A percentile compares a stretch with the other conserved stretches of the same genome.
These are phyloP conservation scores for Galbula dea DNA, from an alignment of 2,113 vertebrate genomes.

Conservation along the genomic window DNA sequence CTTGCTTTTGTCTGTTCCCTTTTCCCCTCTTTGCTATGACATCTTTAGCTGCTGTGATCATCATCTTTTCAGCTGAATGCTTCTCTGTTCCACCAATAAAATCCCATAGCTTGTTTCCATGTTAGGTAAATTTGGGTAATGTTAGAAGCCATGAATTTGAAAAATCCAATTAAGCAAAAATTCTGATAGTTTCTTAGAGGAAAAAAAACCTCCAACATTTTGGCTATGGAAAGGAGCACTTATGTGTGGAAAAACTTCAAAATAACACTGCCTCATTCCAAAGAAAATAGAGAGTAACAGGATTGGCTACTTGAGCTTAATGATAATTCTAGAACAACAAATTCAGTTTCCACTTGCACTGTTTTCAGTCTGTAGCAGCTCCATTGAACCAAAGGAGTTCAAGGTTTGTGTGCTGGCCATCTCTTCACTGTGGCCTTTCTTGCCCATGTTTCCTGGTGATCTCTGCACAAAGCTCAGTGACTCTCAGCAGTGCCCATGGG, in stretches of 20 bases:
- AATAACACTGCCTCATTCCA: background rate
- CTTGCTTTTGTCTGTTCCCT: background rate
- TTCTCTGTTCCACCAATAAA: background rate
- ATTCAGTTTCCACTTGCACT: background rate
- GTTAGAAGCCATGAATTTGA: background rate
- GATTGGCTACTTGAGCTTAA: background rate
- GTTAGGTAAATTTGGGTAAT: background rate
- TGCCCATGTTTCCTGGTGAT: rapidly evolving
- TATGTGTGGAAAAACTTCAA: background rate
- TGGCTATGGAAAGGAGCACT: background rate
- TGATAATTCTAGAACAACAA: background rate
- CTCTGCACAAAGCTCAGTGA: background rate
- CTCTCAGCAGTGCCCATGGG: background rate
- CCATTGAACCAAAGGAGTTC: background rate
- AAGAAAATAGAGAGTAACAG: background rate
- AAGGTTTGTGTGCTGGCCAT: background rate
- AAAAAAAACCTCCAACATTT: background rate
- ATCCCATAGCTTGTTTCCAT: background rate
- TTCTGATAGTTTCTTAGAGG: background rate
- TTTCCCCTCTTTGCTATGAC: background rate
- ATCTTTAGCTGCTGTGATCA: background rate
- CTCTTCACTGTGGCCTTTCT: background rate
- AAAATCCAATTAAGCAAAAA: background rate
- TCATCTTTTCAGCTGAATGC: background rate
- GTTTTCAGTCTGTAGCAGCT: background rate